Evolutionary conservation across 2,113 vertebrate genomes (phyloP).

Genomic region (Capreolus pygargus): DNA sequence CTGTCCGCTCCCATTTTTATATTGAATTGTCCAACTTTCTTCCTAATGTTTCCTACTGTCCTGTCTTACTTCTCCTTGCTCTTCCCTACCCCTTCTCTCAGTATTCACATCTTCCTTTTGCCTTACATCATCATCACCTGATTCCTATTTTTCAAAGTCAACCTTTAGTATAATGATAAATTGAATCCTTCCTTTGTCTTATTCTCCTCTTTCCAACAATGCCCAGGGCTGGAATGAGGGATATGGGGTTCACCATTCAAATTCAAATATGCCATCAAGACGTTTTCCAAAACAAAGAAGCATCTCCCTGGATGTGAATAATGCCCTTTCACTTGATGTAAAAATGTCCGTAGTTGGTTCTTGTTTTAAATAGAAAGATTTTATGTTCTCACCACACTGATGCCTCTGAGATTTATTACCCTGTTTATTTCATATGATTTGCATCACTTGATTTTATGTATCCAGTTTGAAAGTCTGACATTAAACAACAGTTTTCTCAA

Average conservation of each 20-base stretch:
- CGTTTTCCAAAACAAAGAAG: conserved; percentile 31
- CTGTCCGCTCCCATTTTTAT: not conserved
- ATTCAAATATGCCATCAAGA: not conserved
- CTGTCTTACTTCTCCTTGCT: not conserved
- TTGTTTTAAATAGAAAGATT: conserved; percentile 45
- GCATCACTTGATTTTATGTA: conserved; percentile 53
- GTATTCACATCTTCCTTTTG: not conserved
- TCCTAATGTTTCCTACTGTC: not conserved
- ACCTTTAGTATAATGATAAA: not conserved
- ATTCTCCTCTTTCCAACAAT: conserved; percentile 11
- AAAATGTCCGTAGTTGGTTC: not conserved
- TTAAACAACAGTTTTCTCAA: conserved; percentile 45
- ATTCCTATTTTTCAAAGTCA: conserved; percentile 4
- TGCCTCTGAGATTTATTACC: conserved; percentile 38
- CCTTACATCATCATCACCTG: not conserved
- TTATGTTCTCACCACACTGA: conserved; percentile 32
- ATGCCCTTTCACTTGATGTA: not conserved
- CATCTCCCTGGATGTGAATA: not conserved
- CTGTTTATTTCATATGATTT: conserved; percentile 50
- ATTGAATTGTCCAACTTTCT: not conserved
- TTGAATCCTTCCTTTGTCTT: conserved; percentile 3
- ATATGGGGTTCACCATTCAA: not conserved
- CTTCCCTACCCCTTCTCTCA: not conserved
- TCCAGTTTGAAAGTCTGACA: conserved; percentile 40
- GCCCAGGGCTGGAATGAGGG: not conserved